phyloP scores from a whole-genome alignment of 2,797 vertebrate genomes.

The Bufotes viridis region DNA sequence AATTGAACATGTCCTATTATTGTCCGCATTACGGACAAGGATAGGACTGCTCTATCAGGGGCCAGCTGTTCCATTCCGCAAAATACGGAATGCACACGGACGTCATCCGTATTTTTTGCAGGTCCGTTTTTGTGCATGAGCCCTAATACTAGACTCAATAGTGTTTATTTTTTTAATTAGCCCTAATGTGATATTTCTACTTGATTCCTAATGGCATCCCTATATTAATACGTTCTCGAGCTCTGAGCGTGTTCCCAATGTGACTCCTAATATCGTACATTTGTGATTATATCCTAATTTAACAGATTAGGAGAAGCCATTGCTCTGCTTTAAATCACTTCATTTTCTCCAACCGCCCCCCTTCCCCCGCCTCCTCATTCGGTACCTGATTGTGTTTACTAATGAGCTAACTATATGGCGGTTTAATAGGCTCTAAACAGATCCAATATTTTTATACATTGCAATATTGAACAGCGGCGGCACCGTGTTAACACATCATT shows the following conservation, averaged over 20 bases:
- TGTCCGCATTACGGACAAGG: too few species aligned
- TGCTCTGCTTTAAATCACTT: not conserved
- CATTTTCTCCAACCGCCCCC: too few species aligned
- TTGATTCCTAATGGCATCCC: not conserved
- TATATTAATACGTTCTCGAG: not conserved
- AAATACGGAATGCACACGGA: too few species aligned
- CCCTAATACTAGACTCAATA: not conserved
- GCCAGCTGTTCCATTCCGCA: too few species aligned
- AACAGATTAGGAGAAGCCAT: slow-evolving; percentile 4
- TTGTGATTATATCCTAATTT: slow-evolving; percentile 18
- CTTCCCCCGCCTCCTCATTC: not conserved
- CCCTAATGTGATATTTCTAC: not conserved
- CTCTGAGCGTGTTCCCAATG: not conserved
- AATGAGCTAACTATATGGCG: slow-evolving; percentile 34
- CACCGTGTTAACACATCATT: slow-evolving; percentile 45
- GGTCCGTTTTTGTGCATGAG: too few species aligned
- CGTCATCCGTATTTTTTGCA: too few species aligned
- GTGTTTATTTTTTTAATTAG: not conserved
- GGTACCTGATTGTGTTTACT: slow-evolving; percentile 21
- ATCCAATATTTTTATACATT: slow-evolving; percentile 40
- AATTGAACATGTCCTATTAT: too few species aligned
- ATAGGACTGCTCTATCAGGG: too few species aligned
- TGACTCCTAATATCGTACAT: not conserved
- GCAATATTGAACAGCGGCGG: slow-evolving; percentile 35
- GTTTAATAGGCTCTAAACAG: slow-evolving; percentile 43